Conservation (phyloP, 2,797 vertebrate genomes). For the Cephalopachus bancanus region DNA sequence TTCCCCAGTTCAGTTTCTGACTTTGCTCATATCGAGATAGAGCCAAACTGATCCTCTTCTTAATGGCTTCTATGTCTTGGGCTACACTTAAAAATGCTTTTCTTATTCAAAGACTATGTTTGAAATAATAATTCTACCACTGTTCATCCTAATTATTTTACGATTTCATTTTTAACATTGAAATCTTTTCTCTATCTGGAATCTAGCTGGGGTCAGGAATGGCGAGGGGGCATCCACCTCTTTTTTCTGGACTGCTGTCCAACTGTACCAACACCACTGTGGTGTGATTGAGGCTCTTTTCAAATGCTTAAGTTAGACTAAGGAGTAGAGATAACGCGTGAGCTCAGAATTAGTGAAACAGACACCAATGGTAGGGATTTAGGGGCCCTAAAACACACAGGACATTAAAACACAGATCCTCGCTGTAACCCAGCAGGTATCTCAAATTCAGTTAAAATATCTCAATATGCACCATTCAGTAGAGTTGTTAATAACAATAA, state of each 20-base stretch:
- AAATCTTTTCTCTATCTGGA: conserved; percentile 22
- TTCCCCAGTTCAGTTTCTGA: neutral
- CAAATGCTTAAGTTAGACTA: neutral
- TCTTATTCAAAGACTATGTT: conserved; percentile 24
- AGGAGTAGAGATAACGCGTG: neutral
- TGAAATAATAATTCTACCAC: conserved; percentile 31
- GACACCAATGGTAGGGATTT: neutral
- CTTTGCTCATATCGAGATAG: neutral
- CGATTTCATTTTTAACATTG: conserved; percentile 21
- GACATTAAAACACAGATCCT: neutral
- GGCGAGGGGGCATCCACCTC: neutral
- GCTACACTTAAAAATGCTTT: conserved; percentile 5
- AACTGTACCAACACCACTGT: neutral
- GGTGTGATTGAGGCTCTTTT: neutral
- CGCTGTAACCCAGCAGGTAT: neutral
- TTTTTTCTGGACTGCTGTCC: neutral
- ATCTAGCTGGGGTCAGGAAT: neutral
- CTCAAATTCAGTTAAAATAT: conserved; percentile 28
- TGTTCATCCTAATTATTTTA: neutral
- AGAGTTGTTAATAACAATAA: neutral
- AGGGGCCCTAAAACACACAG: neutral
- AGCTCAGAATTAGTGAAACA: neutral
- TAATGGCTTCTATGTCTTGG: neutral
- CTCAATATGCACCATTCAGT: neutral
- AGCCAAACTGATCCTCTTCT: conserved; percentile 33